phyloP scores from a whole-genome alignment of 92 coral and sea anemone genomes.

The Phenganax subtilis region DNA sequence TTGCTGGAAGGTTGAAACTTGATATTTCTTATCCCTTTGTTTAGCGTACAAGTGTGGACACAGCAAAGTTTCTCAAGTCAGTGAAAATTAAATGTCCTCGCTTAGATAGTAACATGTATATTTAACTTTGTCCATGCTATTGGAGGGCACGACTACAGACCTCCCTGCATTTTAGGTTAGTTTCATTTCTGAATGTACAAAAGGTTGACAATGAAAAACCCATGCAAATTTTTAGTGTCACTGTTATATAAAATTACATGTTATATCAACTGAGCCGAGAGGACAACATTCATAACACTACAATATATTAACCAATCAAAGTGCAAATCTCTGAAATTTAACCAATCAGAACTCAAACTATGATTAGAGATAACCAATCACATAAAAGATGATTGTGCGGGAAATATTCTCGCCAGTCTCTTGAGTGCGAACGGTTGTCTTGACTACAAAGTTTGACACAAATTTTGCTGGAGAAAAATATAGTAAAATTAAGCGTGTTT shows the following conservation, averaged over 20 bases:
- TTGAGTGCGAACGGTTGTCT: constrained; percentile 10
- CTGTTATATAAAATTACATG: too few species aligned
- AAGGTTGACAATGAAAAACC: too few species aligned
- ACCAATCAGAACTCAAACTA: too few species aligned
- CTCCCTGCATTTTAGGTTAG: too few species aligned
- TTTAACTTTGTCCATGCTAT: constrained; percentile 22
- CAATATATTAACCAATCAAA: too few species aligned
- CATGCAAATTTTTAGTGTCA: too few species aligned
- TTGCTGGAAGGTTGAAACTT: not conserved
- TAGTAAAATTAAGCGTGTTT: not conserved
- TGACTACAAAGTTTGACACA: constrained; percentile 32
- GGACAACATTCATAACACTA: too few species aligned
- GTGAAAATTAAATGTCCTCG: constrained; percentile 52
- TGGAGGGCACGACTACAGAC: too few species aligned
- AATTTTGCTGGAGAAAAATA: constrained; percentile 10
- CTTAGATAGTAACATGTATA: constrained; percentile 63
- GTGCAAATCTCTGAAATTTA: too few species aligned
- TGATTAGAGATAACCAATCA: not conserved
- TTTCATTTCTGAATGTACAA: too few species aligned
- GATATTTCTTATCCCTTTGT: not conserved
- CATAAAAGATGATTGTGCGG: not conserved
- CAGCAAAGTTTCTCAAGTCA: constrained; percentile 56
- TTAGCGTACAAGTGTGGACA: constrained; percentile 65
- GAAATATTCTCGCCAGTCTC: not conserved
- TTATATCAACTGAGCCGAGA: too few species aligned